phyloP scores from a whole-genome alignment of 92 coral and sea anemone species.

The Epizoanthus rinbou region DNA sequence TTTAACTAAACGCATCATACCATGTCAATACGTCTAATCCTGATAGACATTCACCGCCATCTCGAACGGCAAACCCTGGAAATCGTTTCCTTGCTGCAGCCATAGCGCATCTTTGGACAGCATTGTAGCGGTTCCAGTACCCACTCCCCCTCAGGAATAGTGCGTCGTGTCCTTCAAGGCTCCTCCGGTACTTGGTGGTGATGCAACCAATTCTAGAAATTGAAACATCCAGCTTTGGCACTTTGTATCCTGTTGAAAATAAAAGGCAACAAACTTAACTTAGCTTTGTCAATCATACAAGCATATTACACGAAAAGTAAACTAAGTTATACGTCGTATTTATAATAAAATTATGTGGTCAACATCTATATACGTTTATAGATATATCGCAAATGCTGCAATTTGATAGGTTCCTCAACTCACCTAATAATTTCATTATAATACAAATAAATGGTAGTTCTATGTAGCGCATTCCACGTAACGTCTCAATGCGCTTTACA shows the following conservation, averaged over 20 bases:
- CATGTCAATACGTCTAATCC: background rate
- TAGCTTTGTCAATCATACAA: no score
- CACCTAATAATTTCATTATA: no score
- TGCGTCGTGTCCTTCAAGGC: constrained; percentile 23
- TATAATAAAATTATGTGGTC: no score
- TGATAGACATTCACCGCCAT: constrained; percentile 12
- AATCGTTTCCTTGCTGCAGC: background rate
- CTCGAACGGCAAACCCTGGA: constrained; percentile 12
- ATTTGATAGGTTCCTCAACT: no score
- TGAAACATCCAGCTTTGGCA: background rate
- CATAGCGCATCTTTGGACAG: constrained; percentile 1
- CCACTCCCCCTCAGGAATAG: background rate
- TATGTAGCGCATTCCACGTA: no score
- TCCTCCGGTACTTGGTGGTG: background rate
- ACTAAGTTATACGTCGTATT: no score
- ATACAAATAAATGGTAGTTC: no score
- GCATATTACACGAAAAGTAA: no score
- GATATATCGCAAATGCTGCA: no score
- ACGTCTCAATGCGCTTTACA: no score
- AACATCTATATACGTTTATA: no score
- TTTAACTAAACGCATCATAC: background rate
- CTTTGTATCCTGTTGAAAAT: constrained; percentile 8
- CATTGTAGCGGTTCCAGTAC: constrained; percentile 9
- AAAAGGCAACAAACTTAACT: background rate
- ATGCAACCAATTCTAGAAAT: background rate